phyloP scores from a whole-genome alignment of 2,888 invertebrate genomes.

The Agrilus biguttatus region DNA sequence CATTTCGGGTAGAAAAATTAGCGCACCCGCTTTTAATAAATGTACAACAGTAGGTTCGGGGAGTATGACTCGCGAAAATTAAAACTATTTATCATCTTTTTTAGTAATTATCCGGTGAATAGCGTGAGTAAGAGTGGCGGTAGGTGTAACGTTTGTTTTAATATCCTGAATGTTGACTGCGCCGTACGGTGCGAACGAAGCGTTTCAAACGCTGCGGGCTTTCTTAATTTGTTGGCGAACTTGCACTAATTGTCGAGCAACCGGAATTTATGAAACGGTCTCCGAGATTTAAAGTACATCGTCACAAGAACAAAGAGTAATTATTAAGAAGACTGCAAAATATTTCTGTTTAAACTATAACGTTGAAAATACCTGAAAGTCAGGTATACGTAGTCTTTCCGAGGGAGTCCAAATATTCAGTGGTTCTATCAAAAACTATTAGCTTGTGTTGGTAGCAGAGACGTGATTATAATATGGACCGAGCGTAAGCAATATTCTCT shows the following conservation, averaged over 20 bases:
- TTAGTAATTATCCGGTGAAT: constrained; percentile 13
- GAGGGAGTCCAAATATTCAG: too few species aligned
- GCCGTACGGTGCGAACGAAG: not conserved
- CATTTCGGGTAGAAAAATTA: too few species aligned
- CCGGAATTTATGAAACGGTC: constrained; percentile 15
- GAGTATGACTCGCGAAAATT: constrained; percentile 10
- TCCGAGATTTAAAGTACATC: constrained; percentile 1
- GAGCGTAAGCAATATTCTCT: too few species aligned
- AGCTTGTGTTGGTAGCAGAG: too few species aligned
- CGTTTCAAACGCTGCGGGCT: constrained; percentile 5
- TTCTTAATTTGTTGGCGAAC: constrained; percentile 16
- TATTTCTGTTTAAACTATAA: too few species aligned
- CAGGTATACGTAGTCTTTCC: too few species aligned
- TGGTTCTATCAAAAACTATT: too few species aligned
- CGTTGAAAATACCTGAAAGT: too few species aligned
- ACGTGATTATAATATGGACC: too few species aligned
- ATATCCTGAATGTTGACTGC: constrained; percentile 8
- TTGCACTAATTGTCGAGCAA: constrained; percentile 18
- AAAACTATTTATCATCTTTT: constrained; percentile 20
- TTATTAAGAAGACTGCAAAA: too few species aligned
- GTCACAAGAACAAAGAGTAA: not conserved
- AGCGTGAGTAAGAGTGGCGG: constrained; percentile 13
- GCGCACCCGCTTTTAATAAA: too few species aligned
- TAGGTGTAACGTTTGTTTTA: constrained; percentile 7
- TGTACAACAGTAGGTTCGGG: too few species aligned